Evolutionary conservation across 2,113 vertebrate genomes (phyloP).

Genomic region (Pygoscelis antarcticus): DNA sequence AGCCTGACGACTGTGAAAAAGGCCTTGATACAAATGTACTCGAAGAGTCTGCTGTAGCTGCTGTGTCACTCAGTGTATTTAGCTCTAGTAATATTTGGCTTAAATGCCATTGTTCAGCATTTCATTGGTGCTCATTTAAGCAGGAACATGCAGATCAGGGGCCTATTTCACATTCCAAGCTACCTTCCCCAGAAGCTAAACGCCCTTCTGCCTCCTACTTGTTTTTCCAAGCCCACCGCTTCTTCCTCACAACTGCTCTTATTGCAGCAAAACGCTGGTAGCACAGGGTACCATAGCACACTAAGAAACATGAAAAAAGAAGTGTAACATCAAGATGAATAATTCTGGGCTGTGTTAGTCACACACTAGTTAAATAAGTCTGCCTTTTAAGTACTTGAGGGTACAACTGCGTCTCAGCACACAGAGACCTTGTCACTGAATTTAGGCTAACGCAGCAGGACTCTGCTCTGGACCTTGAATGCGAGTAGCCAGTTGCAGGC

Average conservation of each 20-base stretch:
- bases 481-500: neutral
- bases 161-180: neutral
- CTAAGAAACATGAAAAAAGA: neutral
- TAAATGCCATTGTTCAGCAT: neutral
- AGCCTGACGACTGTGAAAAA: neutral
- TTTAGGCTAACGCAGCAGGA: neutral
- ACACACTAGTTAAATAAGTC: neutral
- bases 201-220: neutral
- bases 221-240: neutral
- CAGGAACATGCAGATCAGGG: neutral
- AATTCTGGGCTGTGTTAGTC: neutral
- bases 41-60: neutral
- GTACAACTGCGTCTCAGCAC: neutral
- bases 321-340: neutral
- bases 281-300: neutral
- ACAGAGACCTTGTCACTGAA: neutral
- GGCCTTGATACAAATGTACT: neutral
- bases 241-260: neutral
- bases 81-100: neutral
- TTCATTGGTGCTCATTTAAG: neutral
- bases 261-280: neutral
- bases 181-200: neutral
- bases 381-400: neutral
- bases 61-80: neutral
- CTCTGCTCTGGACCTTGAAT: neutral